Percentiles rank a stretch among this genome's conserved stretches.
phyloP scores from a whole-genome alignment of 2,797 vertebrate genomes.

The Cheirogaleus major region DNA sequence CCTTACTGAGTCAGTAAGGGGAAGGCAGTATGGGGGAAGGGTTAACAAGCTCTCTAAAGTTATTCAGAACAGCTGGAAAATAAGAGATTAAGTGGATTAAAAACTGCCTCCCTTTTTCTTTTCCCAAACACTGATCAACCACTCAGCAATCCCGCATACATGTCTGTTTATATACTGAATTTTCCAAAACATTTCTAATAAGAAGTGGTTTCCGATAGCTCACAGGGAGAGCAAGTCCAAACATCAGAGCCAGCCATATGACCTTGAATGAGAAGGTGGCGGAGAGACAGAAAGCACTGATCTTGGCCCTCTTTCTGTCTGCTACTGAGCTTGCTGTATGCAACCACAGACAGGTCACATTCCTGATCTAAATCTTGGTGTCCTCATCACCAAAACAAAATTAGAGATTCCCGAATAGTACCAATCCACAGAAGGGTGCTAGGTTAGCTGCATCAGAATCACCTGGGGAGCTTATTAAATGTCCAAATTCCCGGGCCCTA shows the following conservation, averaged over 20 bases:
- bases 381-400: background rate
- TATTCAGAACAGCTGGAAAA: background rate
- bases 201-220: slow-evolving; percentile 40
- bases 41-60: background rate
- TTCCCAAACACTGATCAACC: slow-evolving; percentile 36
- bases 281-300: background rate
- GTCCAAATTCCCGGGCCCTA: background rate
- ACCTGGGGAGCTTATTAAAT: background rate
- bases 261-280: slow-evolving; percentile 14
- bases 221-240: slow-evolving; percentile 2
- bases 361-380: background rate
- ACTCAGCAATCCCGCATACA: background rate
- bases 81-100: slow-evolving; percentile 9
- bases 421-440: background rate
- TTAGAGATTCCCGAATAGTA: background rate
- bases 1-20: background rate
- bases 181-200: slow-evolving; percentile 54
- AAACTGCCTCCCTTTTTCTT: slow-evolving; percentile 7
- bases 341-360: background rate
- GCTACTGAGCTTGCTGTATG: background rate
- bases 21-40: background rate
- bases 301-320: background rate
- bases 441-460: background rate
- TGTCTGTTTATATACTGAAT: slow-evolving; percentile 2
- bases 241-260: background rate